These are phyloP conservation scores for Nemotelus nigrinus DNA, from an alignment of 2,888 invertebrate species.

Conservation along the genomic window DNA sequence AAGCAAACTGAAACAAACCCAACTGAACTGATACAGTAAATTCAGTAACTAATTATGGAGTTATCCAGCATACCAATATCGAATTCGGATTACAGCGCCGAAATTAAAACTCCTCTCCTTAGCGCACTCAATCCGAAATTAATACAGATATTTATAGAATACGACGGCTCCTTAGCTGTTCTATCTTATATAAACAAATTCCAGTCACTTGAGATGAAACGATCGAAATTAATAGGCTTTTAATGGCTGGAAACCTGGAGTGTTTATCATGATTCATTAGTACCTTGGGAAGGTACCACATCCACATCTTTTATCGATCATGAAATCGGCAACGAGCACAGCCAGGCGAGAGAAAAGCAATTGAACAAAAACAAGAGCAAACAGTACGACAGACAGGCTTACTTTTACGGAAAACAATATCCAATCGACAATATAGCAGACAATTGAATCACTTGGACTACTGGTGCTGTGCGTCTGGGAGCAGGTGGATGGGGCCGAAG, in stretches of 20 bases:
- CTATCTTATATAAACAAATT: constrained; percentile 12
- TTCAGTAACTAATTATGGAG: too few relatives aligned
- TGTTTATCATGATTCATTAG: constrained; percentile 31
- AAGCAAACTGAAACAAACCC: too few relatives aligned
- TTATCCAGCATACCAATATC: too few relatives aligned
- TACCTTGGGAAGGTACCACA: neutral
- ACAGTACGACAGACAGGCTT: neutral
- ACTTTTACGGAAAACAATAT: neutral
- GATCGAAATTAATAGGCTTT: constrained; percentile 28
- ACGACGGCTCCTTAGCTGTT: too few relatives aligned
- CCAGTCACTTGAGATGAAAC: constrained; percentile 17
- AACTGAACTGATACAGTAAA: too few relatives aligned
- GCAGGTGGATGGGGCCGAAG: neutral
- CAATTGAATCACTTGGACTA: too few relatives aligned
- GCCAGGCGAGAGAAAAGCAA: neutral
- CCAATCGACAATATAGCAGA: neutral
- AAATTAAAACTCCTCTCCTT: too few relatives aligned
- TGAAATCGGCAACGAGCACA: neutral
- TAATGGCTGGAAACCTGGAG: constrained; percentile 32
- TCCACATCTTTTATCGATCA: constrained; percentile 5
- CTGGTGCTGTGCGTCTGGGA: too few relatives aligned
- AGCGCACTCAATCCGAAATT: too few relatives aligned
- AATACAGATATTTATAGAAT: too few relatives aligned
- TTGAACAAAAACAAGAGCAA: neutral
- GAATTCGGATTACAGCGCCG: too few relatives aligned